phyloP scores from a whole-genome alignment of 1,140 invertebrate species.

The Berghia stephanieae region DNA sequence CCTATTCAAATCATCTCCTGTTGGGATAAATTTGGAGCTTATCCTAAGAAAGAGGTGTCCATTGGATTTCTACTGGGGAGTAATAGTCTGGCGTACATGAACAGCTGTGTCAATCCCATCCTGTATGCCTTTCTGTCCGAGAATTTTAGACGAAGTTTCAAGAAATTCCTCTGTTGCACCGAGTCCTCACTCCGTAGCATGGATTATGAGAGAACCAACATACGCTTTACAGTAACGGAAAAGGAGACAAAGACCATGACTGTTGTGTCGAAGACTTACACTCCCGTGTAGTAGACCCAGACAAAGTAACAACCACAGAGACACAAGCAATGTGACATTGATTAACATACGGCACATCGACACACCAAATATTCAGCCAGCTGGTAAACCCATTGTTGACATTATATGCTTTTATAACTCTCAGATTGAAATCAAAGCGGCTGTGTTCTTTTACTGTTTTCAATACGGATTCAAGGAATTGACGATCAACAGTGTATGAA shows the following conservation, averaged over 20 bases:
- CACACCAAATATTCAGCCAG: too few relatives aligned
- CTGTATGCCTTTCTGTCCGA: constrained; percentile 93
- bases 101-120: constrained; percentile 94
- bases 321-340: too few relatives aligned
- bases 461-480: too few relatives aligned
- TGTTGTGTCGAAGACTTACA: constrained; percentile 28
- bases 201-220: constrained; percentile 60
- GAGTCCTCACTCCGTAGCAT: constrained; percentile 38
- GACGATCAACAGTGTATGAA: too few relatives aligned
- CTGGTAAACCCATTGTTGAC: too few relatives aligned
- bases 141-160: constrained; percentile 85
- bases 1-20: constrained; percentile 82
- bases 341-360: too few relatives aligned
- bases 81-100: constrained; percentile 93
- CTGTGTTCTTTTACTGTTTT: too few relatives aligned
- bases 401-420: too few relatives aligned
- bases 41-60: constrained; percentile 69
- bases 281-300: constrained; percentile 30
- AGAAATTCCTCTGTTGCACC: constrained; percentile 71
- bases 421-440: too few relatives aligned
- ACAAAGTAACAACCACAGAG: too few relatives aligned
- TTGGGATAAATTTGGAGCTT: constrained; percentile 64
- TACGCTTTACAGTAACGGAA: constrained; percentile 35
- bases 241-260: constrained; percentile 29
- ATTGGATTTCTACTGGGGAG: constrained; percentile 83